Evolutionary conservation across 2,888 invertebrate species (phyloP).

Genomic region (Ditula angustiorana): DNA sequence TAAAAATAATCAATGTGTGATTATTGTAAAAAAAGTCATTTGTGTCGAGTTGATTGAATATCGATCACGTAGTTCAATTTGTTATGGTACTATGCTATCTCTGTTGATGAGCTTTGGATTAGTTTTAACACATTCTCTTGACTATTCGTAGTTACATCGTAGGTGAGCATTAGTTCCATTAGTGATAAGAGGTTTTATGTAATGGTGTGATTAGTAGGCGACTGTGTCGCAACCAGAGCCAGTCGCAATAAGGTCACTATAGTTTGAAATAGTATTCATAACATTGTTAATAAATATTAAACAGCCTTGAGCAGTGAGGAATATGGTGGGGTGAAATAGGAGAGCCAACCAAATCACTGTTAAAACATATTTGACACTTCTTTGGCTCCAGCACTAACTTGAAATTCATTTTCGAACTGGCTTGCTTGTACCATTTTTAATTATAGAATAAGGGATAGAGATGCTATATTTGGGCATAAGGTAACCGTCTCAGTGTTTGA

Average conservation of each 20-base stretch:
- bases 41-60: constrained; percentile 16
- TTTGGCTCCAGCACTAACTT: too few relatives aligned
- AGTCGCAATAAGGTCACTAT: constrained; percentile 8
- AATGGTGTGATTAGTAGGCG: constrained; percentile 15
- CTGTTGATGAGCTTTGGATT: constrained; percentile 10
- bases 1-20: not conserved
- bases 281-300: not conserved
- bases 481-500: too few relatives aligned
- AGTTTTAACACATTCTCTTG: constrained; percentile 1
- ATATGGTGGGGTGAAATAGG: too few relatives aligned
- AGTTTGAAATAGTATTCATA: not conserved
- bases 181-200: constrained; percentile 25
- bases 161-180: constrained; percentile 6
- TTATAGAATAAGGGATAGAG: too few relatives aligned
- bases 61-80: constrained; percentile 4
- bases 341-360: too few relatives aligned
- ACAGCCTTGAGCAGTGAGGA: too few relatives aligned
- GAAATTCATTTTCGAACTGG: too few relatives aligned
- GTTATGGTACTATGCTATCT: constrained; percentile 1
- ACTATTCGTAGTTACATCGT: constrained; percentile 7
- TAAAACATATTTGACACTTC: too few relatives aligned
- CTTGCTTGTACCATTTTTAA: too few relatives aligned
- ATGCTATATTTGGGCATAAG: too few relatives aligned
- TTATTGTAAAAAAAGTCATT: not conserved
- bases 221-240: constrained; percentile 9